Base-by-base conservation (phyloP, 2,888 invertebrate genomes). In the Rhagium mordax region DNA sequence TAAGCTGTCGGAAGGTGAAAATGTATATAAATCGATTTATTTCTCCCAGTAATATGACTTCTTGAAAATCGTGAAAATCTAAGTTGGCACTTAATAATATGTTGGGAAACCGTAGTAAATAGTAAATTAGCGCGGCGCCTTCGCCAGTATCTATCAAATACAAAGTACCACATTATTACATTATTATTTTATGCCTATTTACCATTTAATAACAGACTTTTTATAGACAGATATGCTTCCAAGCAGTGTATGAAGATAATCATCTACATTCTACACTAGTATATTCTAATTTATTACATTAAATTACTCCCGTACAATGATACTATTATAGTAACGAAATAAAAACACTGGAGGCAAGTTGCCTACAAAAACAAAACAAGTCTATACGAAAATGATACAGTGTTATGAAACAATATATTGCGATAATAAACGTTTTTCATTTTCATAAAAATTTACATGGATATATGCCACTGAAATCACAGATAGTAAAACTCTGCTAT, bases 401-500 rank as follows among this genome's bases (percentile, higher is more conserved):
- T 18, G 67, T 61, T 61, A 57, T 55, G n/a, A 67, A 67, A 47
- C 57, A 61, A 70, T 62, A 62, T 70, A 55, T 53, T 41, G 62
- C 64, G 41, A 57, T 65, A 70, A 55, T 57, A 51, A 60, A 60
- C 53, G 29, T 33, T 51, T 57, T 67, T 59, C 67, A 51, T 71
- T 67, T 64, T 62, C 70, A 61, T 70, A 71, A 69, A 68, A 71
- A 71, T 71, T 57, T 68, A 67, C 62, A 67, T 67, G 71, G 41
- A 61, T 67, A 71, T 61, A 67, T 70, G 70, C 64, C 60, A 76
- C 72, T 78, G 83, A 78, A 86, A 86, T 86, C 86, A 85, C 84
- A 81, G 85, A 84, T 83, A 84, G 84, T 84, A 83, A 85, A 82
- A 84, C 81, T 83, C 84, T 82, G 83, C 81, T 82, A 82, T 83